Evolutionary conservation across 2,888 invertebrate genomes (phyloP).

Genomic region (Azorinus chamasolen): DNA sequence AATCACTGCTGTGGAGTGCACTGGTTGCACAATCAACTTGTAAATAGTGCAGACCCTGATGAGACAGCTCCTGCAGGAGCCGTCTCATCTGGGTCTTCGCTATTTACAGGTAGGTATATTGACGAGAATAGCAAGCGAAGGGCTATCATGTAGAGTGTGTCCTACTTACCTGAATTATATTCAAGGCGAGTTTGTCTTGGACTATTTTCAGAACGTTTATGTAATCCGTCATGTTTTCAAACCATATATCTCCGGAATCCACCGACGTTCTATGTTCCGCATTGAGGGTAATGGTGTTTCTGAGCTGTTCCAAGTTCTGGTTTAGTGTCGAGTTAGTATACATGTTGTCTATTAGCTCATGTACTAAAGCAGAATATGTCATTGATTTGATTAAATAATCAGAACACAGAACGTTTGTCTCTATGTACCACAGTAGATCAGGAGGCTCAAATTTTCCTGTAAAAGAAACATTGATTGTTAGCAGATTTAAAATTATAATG

Average conservation of each 20-base stretch:
- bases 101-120: no score
- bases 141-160: no score
- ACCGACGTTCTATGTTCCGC: conserved; percentile 45
- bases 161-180: conserved; percentile 51
- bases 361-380: conserved; percentile 50
- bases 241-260: conserved; percentile 67
- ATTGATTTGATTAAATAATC: conserved; percentile 61
- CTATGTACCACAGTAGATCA: conserved; percentile 69
- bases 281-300: conserved; percentile 60
- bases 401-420: conserved; percentile 63
- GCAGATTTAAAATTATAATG: no score
- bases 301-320: conserved; percentile 53
- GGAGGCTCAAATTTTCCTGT: conserved; percentile 61
- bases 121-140: no score
- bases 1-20: no score
- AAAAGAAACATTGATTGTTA: no score
- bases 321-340: conserved; percentile 47
- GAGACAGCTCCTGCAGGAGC: no score
- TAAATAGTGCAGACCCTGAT: no score
- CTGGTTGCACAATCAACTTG: no score
- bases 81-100: no score
- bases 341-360: conserved; percentile 13
- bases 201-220: conserved; percentile 71
- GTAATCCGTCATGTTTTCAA: conserved; percentile 75
- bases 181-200: conserved; percentile 57